These are phyloP conservation scores for Parotia lawesii DNA, from an alignment of 2,113 vertebrate genomes.

Conservation along the genomic window DNA sequence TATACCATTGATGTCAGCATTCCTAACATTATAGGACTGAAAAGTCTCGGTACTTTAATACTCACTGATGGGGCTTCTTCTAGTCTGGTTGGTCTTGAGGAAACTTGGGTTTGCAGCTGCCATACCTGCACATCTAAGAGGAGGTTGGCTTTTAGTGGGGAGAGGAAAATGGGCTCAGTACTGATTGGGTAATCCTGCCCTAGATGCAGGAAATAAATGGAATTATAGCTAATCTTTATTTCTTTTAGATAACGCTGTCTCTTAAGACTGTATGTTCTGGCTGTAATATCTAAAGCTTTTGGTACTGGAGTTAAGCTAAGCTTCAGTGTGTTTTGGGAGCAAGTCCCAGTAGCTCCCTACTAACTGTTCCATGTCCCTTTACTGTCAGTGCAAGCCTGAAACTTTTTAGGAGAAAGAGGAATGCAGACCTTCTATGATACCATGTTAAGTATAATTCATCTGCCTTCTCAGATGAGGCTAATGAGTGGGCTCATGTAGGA, in stretches of 20 bases:
- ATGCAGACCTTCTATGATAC: not conserved
- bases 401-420: not conserved
- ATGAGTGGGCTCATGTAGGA: not conserved
- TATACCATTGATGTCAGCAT: not conserved
- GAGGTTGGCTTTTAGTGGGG: not conserved
- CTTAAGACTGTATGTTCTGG: not conserved
- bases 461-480: not conserved
- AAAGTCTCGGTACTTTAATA: not conserved
- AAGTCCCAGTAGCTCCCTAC: not conserved
- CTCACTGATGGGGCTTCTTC: not conserved
- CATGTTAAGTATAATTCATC: not conserved
- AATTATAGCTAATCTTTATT: not conserved
- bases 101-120: not conserved
- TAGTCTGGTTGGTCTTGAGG: not conserved
- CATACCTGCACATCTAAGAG: not conserved
- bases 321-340: not conserved
- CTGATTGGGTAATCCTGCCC: not conserved
- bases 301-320: not conserved
- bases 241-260: not conserved
- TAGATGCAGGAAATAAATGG: not conserved
- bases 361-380: not conserved
- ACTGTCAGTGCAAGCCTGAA: not conserved
- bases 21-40: not conserved
- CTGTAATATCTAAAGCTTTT: not conserved
- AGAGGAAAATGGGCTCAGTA: not conserved